phyloP scores from a whole-genome alignment of 1,140 invertebrate genomes.

The Eriocheir sinensis region DNA sequence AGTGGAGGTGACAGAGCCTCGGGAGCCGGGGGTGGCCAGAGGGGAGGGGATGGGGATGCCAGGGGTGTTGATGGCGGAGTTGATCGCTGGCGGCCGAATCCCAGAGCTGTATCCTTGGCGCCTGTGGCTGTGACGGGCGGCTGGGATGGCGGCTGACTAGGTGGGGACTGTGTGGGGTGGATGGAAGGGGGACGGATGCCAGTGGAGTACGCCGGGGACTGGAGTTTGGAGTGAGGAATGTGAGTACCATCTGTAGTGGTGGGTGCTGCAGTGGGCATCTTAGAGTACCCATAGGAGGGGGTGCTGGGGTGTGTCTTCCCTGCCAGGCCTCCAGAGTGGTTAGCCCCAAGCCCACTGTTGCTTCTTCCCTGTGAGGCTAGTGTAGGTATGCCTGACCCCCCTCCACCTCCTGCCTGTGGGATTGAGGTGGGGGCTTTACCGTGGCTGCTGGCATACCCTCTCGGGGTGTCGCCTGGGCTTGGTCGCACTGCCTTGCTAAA shows the following conservation, averaged over 20 bases:
- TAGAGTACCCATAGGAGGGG: slow-evolving; percentile 13
- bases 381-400: slow-evolving; percentile 42
- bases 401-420: not conserved
- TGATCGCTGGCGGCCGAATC: slow-evolving; percentile 58
- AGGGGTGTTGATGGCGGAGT: slow-evolving; percentile 75
- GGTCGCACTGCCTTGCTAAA: not conserved
- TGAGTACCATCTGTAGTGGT: not conserved
- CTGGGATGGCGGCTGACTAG: not conserved
- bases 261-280: not conserved
- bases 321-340: not conserved
- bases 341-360: slow-evolving; percentile 44
- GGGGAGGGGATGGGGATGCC: slow-evolving; percentile 71
- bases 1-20: slow-evolving; percentile 70
- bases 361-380: slow-evolving; percentile 52
- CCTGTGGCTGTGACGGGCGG: not conserved
- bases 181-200: slow-evolving; percentile 53
- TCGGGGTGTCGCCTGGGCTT: not conserved
- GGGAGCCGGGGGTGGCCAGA: slow-evolving; percentile 58
- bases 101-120: slow-evolving; percentile 42
- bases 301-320: not conserved
- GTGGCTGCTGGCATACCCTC: not conserved
- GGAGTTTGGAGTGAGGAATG: not conserved
- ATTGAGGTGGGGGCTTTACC: not conserved
- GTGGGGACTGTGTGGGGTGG: slow-evolving; percentile 44
- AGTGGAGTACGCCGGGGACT: slow-evolving; percentile 46